A percentile compares a stretch with the other conserved stretches of the same genome.
Conservation (phyloP, 1,140 invertebrate genomes). For the Bradynema listronoti region DNA sequence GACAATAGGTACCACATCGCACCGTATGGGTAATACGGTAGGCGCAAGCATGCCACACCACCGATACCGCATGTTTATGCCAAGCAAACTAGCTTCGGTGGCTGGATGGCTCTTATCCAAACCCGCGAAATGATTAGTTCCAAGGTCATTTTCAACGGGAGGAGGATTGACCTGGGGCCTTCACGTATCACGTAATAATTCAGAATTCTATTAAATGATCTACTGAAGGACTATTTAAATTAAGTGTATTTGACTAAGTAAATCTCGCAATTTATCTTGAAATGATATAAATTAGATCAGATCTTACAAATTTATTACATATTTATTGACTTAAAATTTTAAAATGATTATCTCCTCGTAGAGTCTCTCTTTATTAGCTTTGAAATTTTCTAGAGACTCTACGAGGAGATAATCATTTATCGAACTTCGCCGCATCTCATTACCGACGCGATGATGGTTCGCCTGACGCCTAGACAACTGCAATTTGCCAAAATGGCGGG, state of each 20-base stretch:
- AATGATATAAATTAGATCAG: not conserved
- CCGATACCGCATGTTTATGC: no score
- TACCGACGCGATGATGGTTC: conserved; percentile 21
- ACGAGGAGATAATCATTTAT: conserved; percentile 24
- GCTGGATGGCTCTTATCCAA: no score
- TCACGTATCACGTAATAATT: no score
- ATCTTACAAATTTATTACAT: not conserved
- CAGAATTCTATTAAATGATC: no score
- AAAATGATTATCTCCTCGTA: not conserved
- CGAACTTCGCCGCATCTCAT: conserved; percentile 32
- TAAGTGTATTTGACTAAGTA: not conserved
- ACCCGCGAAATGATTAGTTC: no score
- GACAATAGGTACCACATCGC: no score
- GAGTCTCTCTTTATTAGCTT: not conserved
- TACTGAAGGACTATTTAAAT: not conserved
- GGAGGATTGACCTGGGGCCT: no score
- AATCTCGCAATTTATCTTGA: not conserved
- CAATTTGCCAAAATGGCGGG: conserved; percentile 21
- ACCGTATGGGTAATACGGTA: no score
- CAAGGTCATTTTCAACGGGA: no score
- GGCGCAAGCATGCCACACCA: no score
- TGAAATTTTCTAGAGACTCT: conserved; percentile 24
- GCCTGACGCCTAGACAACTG: conserved; percentile 26
- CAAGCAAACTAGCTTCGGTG: no score
- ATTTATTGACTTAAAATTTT: not conserved